Base-by-base conservation (phyloP, 1,140 invertebrate species). In the Bilobella aurantiaca region DNA sequence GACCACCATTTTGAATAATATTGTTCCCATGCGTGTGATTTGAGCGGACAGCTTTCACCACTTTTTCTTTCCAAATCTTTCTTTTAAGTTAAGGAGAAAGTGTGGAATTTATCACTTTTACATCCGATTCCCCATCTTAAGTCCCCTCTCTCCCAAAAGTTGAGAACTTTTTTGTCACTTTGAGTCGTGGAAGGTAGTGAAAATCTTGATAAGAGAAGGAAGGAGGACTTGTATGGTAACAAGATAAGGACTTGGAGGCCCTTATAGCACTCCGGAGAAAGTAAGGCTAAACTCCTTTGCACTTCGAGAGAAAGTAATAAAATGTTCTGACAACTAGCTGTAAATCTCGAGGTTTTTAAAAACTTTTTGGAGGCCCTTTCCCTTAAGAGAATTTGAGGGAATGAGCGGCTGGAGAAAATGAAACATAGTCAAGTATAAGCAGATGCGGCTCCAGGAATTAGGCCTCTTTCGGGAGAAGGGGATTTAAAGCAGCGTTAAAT, bases 1-100 rank as follows among this genome's bases (percentile, higher is more conserved):
- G 5, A 5, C 49, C 49, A 16, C 49, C 49, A 56, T 56, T 32
- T 47, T 69, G 67, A 69, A 69, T 69, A 69, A 69, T 66, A 69
- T 69, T 69, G 67, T 69, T 69, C 67, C 67, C 67, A 69, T 34
- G 67, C 67, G 67, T 69, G 67, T 66, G 67, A 69, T 69, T 34
- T 59, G 37, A 37, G 47, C 42, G 46, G 64, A 66, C 67, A 69
- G 67, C 67, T 69, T 69, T 69, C 66, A 60, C 34, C 67, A 69
- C 64, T 69, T 67, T 69, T 63, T 21, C 61, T 66, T 58, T 69
- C n/a, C n/a, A n/a, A n/a, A n/a, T n/a, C 67, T 66, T 69, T 63
- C 53, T 32, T 27, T 42, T 65, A 65, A 65, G 29, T 65, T 65
- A 31, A 31, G 14, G 53, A 62, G 18, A 62, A 49, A 49, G 64